These are phyloP conservation scores for Aythya fuligula DNA, from an alignment of 2,797 vertebrate genomes.

Conservation along the genomic window DNA sequence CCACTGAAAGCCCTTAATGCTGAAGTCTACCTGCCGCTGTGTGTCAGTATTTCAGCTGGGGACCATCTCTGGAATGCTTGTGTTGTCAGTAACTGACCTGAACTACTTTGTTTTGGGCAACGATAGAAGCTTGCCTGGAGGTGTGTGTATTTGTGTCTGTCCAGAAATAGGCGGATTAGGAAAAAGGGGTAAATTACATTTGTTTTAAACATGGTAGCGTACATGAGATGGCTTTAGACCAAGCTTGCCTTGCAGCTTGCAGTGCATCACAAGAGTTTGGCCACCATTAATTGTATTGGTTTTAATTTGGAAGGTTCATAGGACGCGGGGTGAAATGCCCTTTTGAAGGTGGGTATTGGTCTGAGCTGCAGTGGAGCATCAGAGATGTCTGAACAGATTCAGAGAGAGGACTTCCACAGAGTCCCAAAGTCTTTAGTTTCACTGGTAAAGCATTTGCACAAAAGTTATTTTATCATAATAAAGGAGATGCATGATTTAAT, in stretches of 20 bases:
- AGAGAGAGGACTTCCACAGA: background rate
- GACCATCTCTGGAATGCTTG: background rate
- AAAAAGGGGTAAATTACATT: background rate
- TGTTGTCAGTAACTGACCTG: background rate
- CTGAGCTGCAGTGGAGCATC: background rate
- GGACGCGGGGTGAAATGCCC: background rate
- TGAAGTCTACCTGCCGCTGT: background rate
- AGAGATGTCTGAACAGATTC: background rate
- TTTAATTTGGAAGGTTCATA: background rate
- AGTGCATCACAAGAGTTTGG: background rate
- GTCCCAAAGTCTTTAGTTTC: background rate
- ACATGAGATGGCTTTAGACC: background rate
- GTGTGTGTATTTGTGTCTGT: background rate
- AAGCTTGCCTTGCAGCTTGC: background rate
- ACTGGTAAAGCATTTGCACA: slow-evolving; percentile 38
- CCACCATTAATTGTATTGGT: background rate
- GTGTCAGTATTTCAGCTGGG: background rate
- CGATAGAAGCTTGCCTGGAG: background rate
- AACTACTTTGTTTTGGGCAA: background rate
- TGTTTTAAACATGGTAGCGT: background rate
- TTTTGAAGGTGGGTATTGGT: slow-evolving; percentile 31
- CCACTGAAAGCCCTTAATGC: background rate
- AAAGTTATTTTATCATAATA: slow-evolving; percentile 53
- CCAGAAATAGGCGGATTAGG: background rate
- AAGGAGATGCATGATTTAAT: slow-evolving; percentile 64